Percentiles rank a stretch among this genome's conserved stretches.
Evolutionary conservation across 2,888 invertebrate genomes (phyloP).

Genomic region (Drosophila prostipennis): DNA sequence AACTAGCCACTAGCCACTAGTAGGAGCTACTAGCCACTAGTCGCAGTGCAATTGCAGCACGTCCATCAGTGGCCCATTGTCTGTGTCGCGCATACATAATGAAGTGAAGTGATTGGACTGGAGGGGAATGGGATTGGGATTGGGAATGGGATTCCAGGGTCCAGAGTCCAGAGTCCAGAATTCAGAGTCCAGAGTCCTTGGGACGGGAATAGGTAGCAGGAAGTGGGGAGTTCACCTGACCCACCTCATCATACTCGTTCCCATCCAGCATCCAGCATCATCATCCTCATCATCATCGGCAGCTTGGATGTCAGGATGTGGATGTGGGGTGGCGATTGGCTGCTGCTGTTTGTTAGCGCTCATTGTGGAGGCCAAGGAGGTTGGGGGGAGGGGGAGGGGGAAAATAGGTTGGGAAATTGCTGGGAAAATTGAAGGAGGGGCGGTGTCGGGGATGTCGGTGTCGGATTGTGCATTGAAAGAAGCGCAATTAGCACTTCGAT

Average conservation of each 20-base stretch:
- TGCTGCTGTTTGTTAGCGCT: conserved; percentile 62
- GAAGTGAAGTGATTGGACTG: conserved; percentile 58
- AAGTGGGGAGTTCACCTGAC: conserved; percentile 46
- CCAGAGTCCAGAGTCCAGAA: not conserved
- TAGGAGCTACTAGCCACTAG: conserved; percentile 27
- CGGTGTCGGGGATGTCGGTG: conserved; percentile 1
- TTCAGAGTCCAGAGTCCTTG: not conserved
- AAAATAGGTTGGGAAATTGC: not conserved
- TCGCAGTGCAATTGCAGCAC: conserved; percentile 62
- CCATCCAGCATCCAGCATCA: not conserved
- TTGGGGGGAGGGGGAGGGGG: not conserved
- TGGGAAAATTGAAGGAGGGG: not conserved
- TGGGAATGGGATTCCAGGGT: not conserved
- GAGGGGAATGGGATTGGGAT: conserved; percentile 2
- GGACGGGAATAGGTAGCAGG: conserved; percentile 1
- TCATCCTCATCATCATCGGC: conserved; percentile 2
- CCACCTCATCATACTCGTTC: conserved; percentile 21
- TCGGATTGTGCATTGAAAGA: conserved; percentile 69
- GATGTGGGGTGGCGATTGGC: conserved; percentile 60
- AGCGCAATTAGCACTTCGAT: conserved; percentile 82
- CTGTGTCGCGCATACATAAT: conserved; percentile 78
- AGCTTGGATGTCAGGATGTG: conserved; percentile 26
- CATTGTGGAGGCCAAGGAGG: conserved; percentile 32
- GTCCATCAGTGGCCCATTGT: conserved; percentile 80
- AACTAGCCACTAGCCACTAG: conserved; percentile 23